Percentiles rank a stretch among this genome's conserved stretches.
Evolutionary conservation across 2,888 invertebrate genomes (phyloP).

Genomic region (Carabus problematicus): DNA sequence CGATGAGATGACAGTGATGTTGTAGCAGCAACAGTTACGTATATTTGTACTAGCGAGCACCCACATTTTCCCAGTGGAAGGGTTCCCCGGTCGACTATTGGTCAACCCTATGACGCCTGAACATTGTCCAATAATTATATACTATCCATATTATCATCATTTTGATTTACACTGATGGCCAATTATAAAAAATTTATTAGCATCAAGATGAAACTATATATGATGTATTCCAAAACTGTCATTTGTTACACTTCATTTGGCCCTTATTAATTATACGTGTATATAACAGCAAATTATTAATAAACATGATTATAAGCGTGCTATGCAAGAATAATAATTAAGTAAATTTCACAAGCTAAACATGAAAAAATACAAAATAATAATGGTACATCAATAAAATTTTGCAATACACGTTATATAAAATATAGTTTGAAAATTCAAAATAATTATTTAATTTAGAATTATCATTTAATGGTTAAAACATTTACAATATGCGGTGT

Average conservation of each 20-base stretch:
- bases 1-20: constrained; percentile 37
- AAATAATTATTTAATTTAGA: no score
- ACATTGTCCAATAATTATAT: constrained; percentile 40
- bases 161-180: constrained; percentile 39
- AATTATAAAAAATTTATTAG: constrained; percentile 40
- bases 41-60: constrained; percentile 30
- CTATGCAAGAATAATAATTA: no score
- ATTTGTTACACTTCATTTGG: no score
- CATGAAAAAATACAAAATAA: no score
- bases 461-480: not conserved
- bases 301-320: no score
- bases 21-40: constrained; percentile 39
- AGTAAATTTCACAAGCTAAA: no score
- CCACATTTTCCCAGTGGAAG: constrained; percentile 36
- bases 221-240: not conserved
- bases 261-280: no score
- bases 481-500: not conserved
- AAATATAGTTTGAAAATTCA: no score
- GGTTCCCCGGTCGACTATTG: constrained; percentile 34
- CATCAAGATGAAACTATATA: constrained; percentile 13
- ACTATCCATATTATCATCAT: constrained; percentile 18
- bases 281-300: no score
- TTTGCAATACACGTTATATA: no score
- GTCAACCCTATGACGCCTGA: constrained; percentile 37
- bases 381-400: no score